Evolutionary conservation across 1,140 invertebrate species (phyloP).

Genomic region (Drosophila prosaltans): DNA sequence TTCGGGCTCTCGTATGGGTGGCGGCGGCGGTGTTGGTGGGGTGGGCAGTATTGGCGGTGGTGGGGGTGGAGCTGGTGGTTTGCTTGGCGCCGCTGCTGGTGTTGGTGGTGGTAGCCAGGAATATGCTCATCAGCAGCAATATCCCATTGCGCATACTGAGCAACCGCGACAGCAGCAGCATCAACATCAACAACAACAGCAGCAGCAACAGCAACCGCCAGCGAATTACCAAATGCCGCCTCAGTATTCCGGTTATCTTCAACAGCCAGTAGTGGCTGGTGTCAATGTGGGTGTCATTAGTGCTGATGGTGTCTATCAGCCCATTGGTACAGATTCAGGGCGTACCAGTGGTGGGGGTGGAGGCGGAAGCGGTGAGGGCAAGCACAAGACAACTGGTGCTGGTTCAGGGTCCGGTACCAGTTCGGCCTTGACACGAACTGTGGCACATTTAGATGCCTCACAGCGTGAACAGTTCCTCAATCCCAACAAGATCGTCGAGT

Average conservation of each 20-base stretch:
- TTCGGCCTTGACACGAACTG: conserved; percentile 72
- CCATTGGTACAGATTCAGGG: conserved; percentile 64
- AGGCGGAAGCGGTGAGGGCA: conserved; percentile 30
- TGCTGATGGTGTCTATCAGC: conserved; percentile 75
- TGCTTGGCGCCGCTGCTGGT: conserved; percentile 60
- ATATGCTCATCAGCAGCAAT: conserved; percentile 79
- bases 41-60: conserved; percentile 5
- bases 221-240: conserved; percentile 70
- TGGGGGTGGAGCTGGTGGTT: conserved; percentile 45
- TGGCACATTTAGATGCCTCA: conserved; percentile 75
- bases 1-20: conserved; percentile 69
- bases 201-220: conserved; percentile 63
- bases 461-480: conserved; percentile 83
- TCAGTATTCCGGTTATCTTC: conserved; percentile 77
- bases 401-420: conserved; percentile 44
- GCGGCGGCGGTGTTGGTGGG: conserved; percentile 47
- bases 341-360: conserved; percentile 64
- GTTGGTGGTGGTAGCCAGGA: conserved; percentile 70
- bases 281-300: conserved; percentile 81
- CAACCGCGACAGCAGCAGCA: conserved; percentile 56
- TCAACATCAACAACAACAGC: conserved; percentile 49
- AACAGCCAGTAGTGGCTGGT: conserved; percentile 76
- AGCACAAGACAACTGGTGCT: conserved; percentile 43
- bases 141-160: conserved; percentile 77
- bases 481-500: conserved; percentile 82